These are phyloP conservation scores for Momotus momota DNA, from an alignment of 2,797 vertebrate species.

Conservation along the genomic window DNA sequence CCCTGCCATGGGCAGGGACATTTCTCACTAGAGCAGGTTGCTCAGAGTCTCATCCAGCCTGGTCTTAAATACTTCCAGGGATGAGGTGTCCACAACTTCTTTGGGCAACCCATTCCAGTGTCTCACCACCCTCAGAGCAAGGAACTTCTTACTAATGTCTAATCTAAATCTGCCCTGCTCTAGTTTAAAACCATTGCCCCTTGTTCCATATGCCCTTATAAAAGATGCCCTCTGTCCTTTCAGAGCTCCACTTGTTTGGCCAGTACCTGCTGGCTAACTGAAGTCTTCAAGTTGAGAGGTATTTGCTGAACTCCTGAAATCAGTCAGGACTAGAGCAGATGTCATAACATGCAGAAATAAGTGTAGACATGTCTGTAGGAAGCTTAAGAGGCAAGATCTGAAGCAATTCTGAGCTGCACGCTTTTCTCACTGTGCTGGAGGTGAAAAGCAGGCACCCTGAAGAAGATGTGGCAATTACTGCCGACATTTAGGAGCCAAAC, in stretches of 20 bases:
- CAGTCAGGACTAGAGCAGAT: neutral
- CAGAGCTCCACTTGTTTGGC: neutral
- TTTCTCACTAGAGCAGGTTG: too few species aligned
- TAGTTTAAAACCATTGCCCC: too few species aligned
- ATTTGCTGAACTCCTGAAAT: neutral
- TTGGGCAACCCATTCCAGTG: too few species aligned
- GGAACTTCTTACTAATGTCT: too few species aligned
- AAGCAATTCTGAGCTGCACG: neutral
- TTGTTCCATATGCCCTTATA: too few species aligned
- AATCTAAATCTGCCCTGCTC: too few species aligned
- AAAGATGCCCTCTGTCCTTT: too few species aligned
- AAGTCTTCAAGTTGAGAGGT: neutral
- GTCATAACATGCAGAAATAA: neutral
- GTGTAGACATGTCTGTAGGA: neutral
- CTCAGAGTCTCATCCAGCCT: too few species aligned
- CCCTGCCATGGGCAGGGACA: too few species aligned
- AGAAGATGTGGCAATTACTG: neutral
- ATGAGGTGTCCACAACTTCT: too few species aligned
- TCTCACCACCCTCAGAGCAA: too few species aligned
- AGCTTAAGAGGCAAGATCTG: neutral
- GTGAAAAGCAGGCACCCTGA: neutral
- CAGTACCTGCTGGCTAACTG: neutral
- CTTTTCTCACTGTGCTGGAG: neutral
- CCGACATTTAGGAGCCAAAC: neutral
- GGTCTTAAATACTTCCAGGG: too few species aligned